Evolutionary conservation across 1,140 invertebrate species (phyloP), one percentile per base, ranked within the genome.

Genomic region (Brachionus koreanus): DNA sequence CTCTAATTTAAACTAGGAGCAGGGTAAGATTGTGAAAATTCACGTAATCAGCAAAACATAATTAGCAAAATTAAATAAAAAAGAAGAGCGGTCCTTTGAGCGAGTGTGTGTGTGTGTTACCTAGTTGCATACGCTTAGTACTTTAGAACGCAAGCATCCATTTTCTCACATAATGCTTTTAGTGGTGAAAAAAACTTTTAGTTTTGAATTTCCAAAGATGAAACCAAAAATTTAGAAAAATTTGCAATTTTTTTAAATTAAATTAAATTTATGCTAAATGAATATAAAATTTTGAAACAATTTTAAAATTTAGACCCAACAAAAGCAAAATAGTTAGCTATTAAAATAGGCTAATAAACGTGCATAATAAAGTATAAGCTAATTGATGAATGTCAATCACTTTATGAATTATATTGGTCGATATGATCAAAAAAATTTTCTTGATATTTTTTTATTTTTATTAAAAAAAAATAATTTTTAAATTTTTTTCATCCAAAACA

Each of bases 31-130:
- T 16, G 37, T 39, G 35, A 37, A 69, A 69, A 69, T 39, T 69
- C 65, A 69, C 35, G 65, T 69, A 69, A 69, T 69, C 65, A 69
- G 65, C 65, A 39, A 37, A 69, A 29, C 29, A 29, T 29, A 29
- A 29, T 29, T 29, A 29, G 29, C 1, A 29, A 29, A 29, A 2
- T 29, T 29, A 29, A 33, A 33, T 10, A 16, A 65, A 65, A 65
- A 13, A 65, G 33, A 65, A 65, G 63, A 33, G 33, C 25, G 33
- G n/a, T 33, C 25, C 25, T 65, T 3, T 29, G 3, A 2, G 29
- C 29, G 1, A 29, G 29, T 29, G 29, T 29, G 29, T 29, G 29
- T 29, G 29, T 29, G 12, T 23, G 33, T 33, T 65, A 65, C 63
- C 25, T 65, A 6, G 19, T 57, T 37, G 33, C 63, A 65, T 37